Conservation (phyloP, 92 coral and sea anemone genomes). For the Pocillopora meandrina region DNA sequence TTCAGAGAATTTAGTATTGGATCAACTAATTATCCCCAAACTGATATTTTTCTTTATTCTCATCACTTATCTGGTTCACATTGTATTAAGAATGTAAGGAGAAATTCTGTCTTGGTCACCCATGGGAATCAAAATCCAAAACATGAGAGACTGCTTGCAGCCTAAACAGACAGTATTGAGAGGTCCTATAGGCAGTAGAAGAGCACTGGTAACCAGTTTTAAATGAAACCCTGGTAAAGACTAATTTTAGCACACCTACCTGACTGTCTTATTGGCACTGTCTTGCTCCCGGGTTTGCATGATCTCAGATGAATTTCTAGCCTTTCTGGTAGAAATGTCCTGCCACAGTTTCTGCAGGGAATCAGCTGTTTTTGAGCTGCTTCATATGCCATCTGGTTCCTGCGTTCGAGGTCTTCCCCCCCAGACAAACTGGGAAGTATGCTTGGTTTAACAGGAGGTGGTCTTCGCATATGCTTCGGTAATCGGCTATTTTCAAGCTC, state of each 20-base stretch:
- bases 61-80: too few relatives aligned
- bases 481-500: conserved; percentile 83
- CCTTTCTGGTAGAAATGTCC: conserved; percentile 96
- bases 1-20: too few relatives aligned
- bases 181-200: too few relatives aligned
- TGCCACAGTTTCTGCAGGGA: conserved; percentile 90
- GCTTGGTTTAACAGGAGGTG: conserved; percentile 86
- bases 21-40: too few relatives aligned
- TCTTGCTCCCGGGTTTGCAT: conserved; percentile 49
- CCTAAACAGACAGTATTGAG: too few relatives aligned
- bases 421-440: conserved; percentile 83
- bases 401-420: conserved; percentile 73
- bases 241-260: neutral
- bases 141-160: too few relatives aligned
- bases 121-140: too few relatives aligned
- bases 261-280: conserved; percentile 26
- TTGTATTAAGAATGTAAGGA: too few relatives aligned
- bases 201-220: neutral
- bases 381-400: conserved; percentile 86
- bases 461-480: conserved; percentile 87
- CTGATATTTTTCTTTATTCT: too few relatives aligned
- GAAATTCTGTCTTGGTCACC: too few relatives aligned
- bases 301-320: conserved; percentile 86
- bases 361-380: conserved; percentile 85
- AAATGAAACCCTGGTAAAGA: neutral